Evolutionary conservation across 1,140 invertebrate genomes (phyloP), one percentile per base, ranked within the genome.

Genomic region (Hycleus cichorii): DNA sequence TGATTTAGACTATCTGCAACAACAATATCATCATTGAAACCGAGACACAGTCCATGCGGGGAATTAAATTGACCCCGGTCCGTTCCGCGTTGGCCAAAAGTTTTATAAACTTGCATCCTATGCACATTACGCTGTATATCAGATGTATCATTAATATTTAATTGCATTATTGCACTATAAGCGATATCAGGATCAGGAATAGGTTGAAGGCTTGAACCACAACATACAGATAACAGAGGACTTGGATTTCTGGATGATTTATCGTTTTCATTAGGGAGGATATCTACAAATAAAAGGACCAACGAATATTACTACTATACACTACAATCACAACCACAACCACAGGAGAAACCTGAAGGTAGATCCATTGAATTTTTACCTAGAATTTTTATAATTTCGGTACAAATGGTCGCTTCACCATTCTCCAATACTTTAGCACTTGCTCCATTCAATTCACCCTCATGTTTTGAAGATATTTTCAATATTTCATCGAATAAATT

Each of bases 1-100:
- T 53, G 51, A 38, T 53, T 53, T 42, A 26, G 39, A 32, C 51
- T 53, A 32, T 53, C 51, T 24, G 51, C 51, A 53, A 53, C 51
- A 6, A 53, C 43, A 46, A 53, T 53, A 53, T 53, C 51, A 9
- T 53, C 51, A 26, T 53, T 11, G 18, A 53, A 45, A 4, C 51
- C 51, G 24, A 53, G 10, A 53, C 51, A 53, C 18, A 53, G 9
- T 44, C 51, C 51, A 45, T 53, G 51, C 26, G 51, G 51, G 2
- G 51, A 53, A 53, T 53, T 53, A 46, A 53, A 53, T 26, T 45
- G 42, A 24, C 51, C 51, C 42, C 42, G 18, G 45, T 25, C 42
- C 18, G 12, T 53, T 27, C 51, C 51, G 39, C 46, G 44, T 45
- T 45, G 51, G 26, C 51, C 51, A 42, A 53, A 53, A 7, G 51